Evolutionary conservation across 2,888 invertebrate species (phyloP), one percentile per base, ranked within the genome.

Genomic region (Cacoxenus indagator): DNA sequence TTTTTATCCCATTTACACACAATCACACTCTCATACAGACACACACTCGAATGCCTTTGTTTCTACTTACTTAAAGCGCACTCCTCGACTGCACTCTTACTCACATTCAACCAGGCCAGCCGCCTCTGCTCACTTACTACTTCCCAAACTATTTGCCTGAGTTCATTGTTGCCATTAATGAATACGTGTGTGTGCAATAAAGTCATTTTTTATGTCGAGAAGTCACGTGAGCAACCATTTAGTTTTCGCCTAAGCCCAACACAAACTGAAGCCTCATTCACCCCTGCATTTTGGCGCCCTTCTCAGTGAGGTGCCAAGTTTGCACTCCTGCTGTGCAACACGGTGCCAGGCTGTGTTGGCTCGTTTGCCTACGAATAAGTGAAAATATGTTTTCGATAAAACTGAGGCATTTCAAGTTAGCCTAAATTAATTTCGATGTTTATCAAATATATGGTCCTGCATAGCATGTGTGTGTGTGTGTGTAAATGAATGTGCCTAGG

Each of bases 191-290:
- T 81, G 82, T 82, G 80, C 80, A 81, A 81, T 81, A 81, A 81
- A 81, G 75, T 75, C 78, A 82, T 82, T 81, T 81, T 81, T 81
- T 81, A 81, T 81, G 80, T 81, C 73, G 70, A 72, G 72, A 78
- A 81, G 80, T 81, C 80, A 81, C 80, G 80, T 81, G 82, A 81
- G 80, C 82, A 82, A 81, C 82, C 78, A 81, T 81, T 81, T 81
- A 81, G 82, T 82, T 62, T 62, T 76, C 76, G 74, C 76, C 76
- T 80, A 80, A 77, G 71, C 69, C 71, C 37, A 37, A 37, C 37
- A 14, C 37, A 37, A 37, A 37, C 14, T 37, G 8, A 5, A 37
- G 72, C 29, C 61, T 62, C 45, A 59, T 37, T 8, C 37, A 37
- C 51, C 9, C 19, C 19, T 51, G 55, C 55, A n/a, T n/a, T n/a